These are phyloP conservation scores for Chrysomallon squamiferum DNA, from an alignment of 1,140 invertebrate species.

Conservation along the genomic window DNA sequence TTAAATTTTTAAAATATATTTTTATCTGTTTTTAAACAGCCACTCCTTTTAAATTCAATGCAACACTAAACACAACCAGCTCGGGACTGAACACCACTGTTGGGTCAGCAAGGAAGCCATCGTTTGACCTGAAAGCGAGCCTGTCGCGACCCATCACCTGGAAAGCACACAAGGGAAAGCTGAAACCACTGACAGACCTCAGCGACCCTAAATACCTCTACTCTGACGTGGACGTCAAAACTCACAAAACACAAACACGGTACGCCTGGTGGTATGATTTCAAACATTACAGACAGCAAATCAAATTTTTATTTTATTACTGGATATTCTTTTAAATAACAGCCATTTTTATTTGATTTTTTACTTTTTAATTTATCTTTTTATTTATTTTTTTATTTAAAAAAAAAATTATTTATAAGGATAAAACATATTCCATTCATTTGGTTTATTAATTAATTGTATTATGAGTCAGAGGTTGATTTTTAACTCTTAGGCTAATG, in stretches of 20 bases:
- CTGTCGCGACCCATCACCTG: slow-evolving; percentile 53
- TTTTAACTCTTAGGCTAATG: no score
- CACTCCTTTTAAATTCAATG: slow-evolving; percentile 50
- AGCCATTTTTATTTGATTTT: no score
- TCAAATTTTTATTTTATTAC: no score
- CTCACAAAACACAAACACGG: slow-evolving; percentile 8
- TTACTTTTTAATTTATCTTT: no score
- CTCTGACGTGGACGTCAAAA: slow-evolving; percentile 12
- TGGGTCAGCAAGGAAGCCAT: slow-evolving; percentile 28
- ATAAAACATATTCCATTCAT: no score
- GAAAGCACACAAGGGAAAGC: slow-evolving; percentile 55
- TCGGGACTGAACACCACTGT: neutral
- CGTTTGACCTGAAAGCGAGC: slow-evolving; percentile 56
- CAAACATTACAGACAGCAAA: no score
- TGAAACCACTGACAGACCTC: slow-evolving; percentile 36
- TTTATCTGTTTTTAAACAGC: slow-evolving; percentile 17
- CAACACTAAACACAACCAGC: slow-evolving; percentile 27
- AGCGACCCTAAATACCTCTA: neutral
- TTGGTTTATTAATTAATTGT: no score
- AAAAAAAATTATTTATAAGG: no score
- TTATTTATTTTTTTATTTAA: no score
- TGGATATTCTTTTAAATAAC: no score
- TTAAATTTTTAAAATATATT: neutral
- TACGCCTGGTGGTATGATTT: neutral
- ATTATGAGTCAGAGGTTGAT: no score